A percentile compares a stretch with the other conserved stretches of the same genome.
Evolutionary conservation across 2,888 invertebrate species (phyloP).

Genomic region (Phorcus lineatus): DNA sequence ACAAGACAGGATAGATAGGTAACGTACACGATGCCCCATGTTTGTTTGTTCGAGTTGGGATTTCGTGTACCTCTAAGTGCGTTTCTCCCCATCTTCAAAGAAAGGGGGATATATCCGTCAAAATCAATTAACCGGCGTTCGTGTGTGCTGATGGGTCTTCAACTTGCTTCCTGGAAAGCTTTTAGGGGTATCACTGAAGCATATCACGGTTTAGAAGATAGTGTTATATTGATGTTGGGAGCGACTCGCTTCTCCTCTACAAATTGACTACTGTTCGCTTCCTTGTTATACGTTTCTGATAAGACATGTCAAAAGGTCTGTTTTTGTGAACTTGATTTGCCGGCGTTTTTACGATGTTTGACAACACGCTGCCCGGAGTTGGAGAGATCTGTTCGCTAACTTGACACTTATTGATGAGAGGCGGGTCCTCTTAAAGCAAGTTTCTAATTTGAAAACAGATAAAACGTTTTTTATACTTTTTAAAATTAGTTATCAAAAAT

Average conservation of each 20-base stretch:
- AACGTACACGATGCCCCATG: background rate
- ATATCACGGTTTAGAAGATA: background rate
- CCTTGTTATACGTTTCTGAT: background rate
- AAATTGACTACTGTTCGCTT: background rate
- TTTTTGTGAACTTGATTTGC: background rate
- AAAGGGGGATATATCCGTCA: background rate
- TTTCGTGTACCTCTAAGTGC: background rate
- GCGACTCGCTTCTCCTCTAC: background rate
- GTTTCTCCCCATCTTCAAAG: background rate
- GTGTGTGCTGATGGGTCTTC: background rate
- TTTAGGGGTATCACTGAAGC: background rate
- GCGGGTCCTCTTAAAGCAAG: too few relatives aligned
- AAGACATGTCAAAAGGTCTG: background rate
- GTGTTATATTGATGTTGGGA: background rate
- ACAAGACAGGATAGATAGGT: background rate
- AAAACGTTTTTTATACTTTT: too few relatives aligned
- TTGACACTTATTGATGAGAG: background rate
- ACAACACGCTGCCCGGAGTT: background rate
- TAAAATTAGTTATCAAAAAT: too few relatives aligned
- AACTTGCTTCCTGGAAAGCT: background rate
- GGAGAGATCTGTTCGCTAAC: background rate
- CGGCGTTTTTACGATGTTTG: background rate
- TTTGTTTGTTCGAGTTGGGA: background rate
- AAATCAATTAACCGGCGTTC: constrained; percentile 1
- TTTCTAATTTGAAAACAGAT: too few relatives aligned